phyloP scores from a whole-genome alignment of 2,888 invertebrate species.

The Candidula unifasciata region DNA sequence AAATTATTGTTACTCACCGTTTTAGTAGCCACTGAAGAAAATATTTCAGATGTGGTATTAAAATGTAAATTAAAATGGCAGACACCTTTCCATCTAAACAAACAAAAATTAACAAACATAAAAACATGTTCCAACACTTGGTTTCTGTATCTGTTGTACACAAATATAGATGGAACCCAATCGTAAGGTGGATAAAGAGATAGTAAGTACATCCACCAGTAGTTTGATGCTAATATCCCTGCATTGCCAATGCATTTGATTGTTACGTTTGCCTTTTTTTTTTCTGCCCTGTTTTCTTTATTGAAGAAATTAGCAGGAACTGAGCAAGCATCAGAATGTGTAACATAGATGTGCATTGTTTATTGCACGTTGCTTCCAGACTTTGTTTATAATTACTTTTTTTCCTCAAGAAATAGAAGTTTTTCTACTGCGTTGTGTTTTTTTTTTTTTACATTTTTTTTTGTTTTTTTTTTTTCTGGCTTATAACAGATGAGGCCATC shows the following conservation, averaged over 20 bases:
- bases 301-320: neutral
- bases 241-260: constrained; percentile 27
- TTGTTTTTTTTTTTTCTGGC: too few species aligned
- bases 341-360: neutral
- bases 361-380: neutral
- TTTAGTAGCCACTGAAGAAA: too few species aligned
- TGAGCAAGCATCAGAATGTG: constrained; percentile 33
- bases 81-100: neutral
- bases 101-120: neutral
- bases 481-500: too few species aligned
- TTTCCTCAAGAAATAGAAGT: too few species aligned
- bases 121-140: neutral
- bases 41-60: too few species aligned
- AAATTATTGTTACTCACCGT: too few species aligned
- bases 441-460: too few species aligned
- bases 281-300: neutral
- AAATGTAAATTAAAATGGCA: neutral
- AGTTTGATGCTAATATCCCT: constrained; percentile 29
- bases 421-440: too few species aligned
- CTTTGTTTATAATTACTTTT: too few species aligned
- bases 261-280: neutral
- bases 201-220: constrained; percentile 82
- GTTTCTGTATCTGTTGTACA: constrained; percentile 27
- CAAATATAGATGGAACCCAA: constrained; percentile 87
- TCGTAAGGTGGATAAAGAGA: constrained; percentile 88